Base-by-base conservation (phyloP, 2,888 invertebrate species). In the Ethmia dodecea region DNA sequence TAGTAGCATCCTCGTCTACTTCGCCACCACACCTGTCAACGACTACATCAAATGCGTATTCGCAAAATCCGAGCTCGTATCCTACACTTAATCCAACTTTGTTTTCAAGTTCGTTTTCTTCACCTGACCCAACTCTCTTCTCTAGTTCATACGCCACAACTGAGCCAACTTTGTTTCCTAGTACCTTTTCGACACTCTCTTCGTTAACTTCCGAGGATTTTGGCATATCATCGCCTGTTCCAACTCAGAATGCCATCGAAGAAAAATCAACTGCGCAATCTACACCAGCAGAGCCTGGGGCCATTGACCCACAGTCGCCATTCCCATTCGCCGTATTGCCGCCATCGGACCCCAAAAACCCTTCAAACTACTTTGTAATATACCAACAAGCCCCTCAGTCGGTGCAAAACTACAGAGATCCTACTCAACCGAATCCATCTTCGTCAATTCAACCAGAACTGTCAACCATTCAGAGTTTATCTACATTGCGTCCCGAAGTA, bases 381-480 rank as follows among this genome's bases (percentile, higher is more conserved):
- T 71, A 69, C 33, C 66, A 71, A 46, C 66, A 68, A 43, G 52
- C 53, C 5, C 63, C 65, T 2, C 65, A 62, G 39, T 43, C 45
- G 4, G 24, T 55, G 22, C 56, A 54, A 47, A 35, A 42, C 15
- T 45, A 56, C 11, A 9, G 25, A 11, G 22, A 27, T 3, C 24
- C 27, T 5, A 28, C 25, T 13, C 16, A 31, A 29, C 32, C 13
- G 15, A 25, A 18, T 9, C 14, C 27, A 12, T 28, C 28, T 13
- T n/a, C 22, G 12, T 14, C 14, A n/a, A 12, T 30, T 1, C 28
- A 27, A 18, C 16, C 33, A 11, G 30, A 30, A 12, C 1, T 33
- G 6, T 33, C 28, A 22, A 16, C 32, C 8, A 27, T 22, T 5
- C 33, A 26, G n/a, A n/a, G n/a, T n/a, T n/a, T n/a, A 26, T 13